A percentile compares a stretch with the other conserved stretches of the same genome.
phyloP scores from a whole-genome alignment of 2,797 vertebrate genomes.

The Crax fasciolata region DNA sequence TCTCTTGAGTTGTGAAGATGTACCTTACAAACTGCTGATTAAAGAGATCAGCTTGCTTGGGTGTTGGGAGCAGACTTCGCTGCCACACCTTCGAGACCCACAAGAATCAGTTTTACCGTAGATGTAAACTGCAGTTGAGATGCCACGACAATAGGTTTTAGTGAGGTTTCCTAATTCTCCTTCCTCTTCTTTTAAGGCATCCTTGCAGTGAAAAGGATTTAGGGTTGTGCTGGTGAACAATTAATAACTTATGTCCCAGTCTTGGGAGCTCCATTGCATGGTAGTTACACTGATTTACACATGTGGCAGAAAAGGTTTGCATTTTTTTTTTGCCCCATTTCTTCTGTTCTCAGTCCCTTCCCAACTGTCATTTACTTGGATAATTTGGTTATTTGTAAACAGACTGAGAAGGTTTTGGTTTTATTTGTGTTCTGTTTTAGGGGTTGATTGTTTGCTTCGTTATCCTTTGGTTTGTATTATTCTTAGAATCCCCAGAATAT shows the following conservation, averaged over 20 bases:
- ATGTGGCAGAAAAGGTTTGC: not conserved
- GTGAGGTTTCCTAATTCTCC: not conserved
- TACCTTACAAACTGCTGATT: not conserved
- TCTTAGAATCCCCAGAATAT: not conserved
- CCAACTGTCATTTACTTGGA: not conserved
- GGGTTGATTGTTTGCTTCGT: not conserved
- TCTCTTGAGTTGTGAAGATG: not conserved
- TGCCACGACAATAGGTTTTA: not conserved
- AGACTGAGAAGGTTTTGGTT: not conserved
- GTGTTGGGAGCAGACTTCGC: not conserved
- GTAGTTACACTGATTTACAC: not conserved
- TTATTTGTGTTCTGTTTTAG: not conserved
- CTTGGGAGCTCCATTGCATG: not conserved
- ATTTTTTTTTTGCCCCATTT: not conserved
- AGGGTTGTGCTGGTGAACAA: not conserved
- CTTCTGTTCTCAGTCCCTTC: not conserved
- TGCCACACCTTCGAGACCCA: not conserved
- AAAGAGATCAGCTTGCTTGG: not conserved
- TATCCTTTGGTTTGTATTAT: not conserved
- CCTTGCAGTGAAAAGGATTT: not conserved
- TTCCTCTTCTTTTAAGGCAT: not conserved
- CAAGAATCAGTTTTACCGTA: not conserved
- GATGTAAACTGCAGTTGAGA: not conserved
- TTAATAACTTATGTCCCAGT: not conserved
- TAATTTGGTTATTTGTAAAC: not conserved